Evolutionary conservation across 2,113 vertebrate genomes (phyloP).

Genomic region (Microtus oregoni): DNA sequence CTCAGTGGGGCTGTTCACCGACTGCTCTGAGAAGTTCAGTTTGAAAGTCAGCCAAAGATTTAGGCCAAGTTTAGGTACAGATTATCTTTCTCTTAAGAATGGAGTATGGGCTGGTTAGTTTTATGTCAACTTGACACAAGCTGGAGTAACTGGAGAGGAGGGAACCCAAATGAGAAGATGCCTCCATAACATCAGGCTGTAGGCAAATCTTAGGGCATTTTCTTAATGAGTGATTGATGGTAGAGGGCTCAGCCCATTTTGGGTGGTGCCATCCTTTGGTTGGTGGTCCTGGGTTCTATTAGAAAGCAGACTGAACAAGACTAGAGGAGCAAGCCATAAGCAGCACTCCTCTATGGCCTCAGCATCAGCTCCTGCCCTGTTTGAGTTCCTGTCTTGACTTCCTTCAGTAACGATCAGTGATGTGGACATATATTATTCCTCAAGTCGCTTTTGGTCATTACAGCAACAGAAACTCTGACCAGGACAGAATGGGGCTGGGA

Average conservation of each 20-base stretch:
- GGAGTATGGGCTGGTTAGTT: background rate
- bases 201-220: background rate
- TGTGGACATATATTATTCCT: background rate
- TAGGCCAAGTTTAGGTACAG: background rate
- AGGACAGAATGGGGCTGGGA: background rate
- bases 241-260: background rate
- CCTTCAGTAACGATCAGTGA: background rate
- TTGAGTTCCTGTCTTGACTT: background rate
- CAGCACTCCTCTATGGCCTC: background rate
- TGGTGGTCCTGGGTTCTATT: background rate
- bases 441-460: background rate
- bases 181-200: background rate
- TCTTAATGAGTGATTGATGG: background rate
- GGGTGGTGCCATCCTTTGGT: background rate
- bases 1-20: background rate
- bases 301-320: background rate
- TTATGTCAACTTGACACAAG: background rate
- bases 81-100: background rate
- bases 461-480: background rate
- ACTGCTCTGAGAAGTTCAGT: background rate
- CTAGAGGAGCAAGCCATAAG: background rate
- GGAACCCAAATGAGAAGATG: background rate
- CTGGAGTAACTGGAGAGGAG: background rate
- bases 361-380: background rate
- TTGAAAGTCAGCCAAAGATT: background rate